Evolutionary conservation across 1,140 invertebrate species (phyloP), one percentile per base, ranked within the genome.

Genomic region (Tetramorium alpestre): DNA sequence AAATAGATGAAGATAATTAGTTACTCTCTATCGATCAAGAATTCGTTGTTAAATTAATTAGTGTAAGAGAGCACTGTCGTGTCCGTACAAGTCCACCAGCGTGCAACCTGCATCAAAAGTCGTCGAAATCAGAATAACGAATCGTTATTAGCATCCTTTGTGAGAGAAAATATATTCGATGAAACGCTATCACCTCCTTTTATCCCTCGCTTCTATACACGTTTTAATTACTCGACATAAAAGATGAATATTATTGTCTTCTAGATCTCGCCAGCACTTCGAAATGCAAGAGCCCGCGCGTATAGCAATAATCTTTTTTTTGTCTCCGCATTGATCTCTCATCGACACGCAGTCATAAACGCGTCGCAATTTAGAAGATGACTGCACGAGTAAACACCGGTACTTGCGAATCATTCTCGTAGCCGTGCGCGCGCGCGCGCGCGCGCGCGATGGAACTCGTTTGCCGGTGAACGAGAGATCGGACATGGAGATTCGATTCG

Each of bases 291-390:
- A 64, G 72, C 47, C 56, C 47, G 58, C 47, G 58, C 73, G n/a
- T 25, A 33, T 33, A 49, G 67, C 86, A 88, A 86, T 90, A 90
- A 90, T 80, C 73, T 47, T 67, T 76, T 76, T 90, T 90, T 88
- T 81, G 77, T 64, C 86, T 56, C 47, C 73, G 65, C 73, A 84
- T 90, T 80, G 89, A 90, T 88, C 81, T 73, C 62, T 64, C 86
- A 88, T 90, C 89, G 89, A 90, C 85, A 88, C 81, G 85, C 86
- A 75, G 75, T 69, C 89, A 78, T 91, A 91, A 86, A 90, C 82
- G 86, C 89, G 89, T 88, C 86, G 89, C 87, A 91, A 90, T 91
- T 90, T 91, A 91, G 85, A 90, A 88, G 89, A 91, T 89, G 85
- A 91, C 89, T 90, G 65, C 87, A 78, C 90, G 86, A 91, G 87